A percentile compares a stretch with the other conserved stretches of the same genome.
phyloP scores from a whole-genome alignment of 2,113 vertebrate genomes.

The Hippolais icterina region DNA sequence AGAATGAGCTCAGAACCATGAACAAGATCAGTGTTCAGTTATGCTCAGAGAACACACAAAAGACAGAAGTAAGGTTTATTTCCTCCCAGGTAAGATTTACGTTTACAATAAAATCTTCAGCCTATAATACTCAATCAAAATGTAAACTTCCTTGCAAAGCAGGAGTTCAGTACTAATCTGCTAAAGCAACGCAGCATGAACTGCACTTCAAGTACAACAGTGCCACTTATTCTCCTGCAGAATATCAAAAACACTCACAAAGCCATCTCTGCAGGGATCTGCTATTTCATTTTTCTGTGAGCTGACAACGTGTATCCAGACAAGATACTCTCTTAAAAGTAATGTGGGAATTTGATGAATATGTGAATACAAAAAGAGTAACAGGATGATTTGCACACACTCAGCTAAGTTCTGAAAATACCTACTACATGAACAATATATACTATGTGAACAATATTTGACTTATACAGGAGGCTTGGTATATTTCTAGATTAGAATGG shows the following conservation, averaged over 20 bases:
- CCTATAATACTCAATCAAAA: background rate
- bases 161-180: background rate
- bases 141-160: background rate
- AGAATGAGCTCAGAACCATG: background rate
- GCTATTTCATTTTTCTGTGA: background rate
- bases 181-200: background rate
- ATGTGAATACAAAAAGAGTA: background rate
- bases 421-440: background rate
- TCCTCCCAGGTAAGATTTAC: background rate
- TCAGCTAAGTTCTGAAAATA: background rate
- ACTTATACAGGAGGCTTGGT: background rate
- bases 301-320: background rate
- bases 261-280: background rate
- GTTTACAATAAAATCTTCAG: background rate
- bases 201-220: background rate
- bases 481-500: background rate
- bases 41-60: background rate
- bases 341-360: background rate
- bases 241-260: slow-evolving; percentile 14
- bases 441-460: background rate
- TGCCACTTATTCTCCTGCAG: slow-evolving; percentile 2
- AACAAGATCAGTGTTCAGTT: background rate
- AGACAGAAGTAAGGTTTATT: background rate
- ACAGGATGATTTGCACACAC: background rate
- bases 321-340: background rate